Conservation (phyloP, 2,113 vertebrate genomes). For the Prionailurus bengalensis region DNA sequence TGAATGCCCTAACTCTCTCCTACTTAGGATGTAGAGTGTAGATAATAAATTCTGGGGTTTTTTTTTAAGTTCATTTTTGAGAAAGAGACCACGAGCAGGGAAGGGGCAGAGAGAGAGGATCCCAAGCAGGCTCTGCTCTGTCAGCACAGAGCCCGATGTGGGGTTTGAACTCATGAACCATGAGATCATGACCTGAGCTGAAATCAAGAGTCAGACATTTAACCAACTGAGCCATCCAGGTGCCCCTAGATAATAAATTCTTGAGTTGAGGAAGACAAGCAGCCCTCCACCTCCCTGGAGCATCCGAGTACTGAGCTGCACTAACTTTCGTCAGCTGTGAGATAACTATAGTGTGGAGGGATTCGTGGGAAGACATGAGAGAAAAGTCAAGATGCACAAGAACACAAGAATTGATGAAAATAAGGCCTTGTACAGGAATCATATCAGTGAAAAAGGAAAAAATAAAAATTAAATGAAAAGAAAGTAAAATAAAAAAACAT, state of each 20-base stretch:
- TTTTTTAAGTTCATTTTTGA: no score
- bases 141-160: no score
- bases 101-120: no score
- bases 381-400: constrained; percentile 1
- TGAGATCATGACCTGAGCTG: no score
- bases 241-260: background rate
- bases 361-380: background rate
- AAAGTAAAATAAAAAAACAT: background rate
- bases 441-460: background rate
- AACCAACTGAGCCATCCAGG: no score
- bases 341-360: background rate
- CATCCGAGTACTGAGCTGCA: background rate
- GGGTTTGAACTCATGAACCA: no score
- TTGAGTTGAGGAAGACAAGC: background rate
- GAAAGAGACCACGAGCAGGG: no score
- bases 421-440: background rate
- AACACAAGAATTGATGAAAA: background rate
- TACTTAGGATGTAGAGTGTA: background rate
- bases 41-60: background rate
- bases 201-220: no score
- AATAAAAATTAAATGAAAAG: background rate
- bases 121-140: no score
- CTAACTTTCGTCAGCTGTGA: background rate
- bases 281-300: background rate
- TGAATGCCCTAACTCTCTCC: background rate